Conservation (phyloP, 2,888 invertebrate species). For the Electrophaes corylata region DNA sequence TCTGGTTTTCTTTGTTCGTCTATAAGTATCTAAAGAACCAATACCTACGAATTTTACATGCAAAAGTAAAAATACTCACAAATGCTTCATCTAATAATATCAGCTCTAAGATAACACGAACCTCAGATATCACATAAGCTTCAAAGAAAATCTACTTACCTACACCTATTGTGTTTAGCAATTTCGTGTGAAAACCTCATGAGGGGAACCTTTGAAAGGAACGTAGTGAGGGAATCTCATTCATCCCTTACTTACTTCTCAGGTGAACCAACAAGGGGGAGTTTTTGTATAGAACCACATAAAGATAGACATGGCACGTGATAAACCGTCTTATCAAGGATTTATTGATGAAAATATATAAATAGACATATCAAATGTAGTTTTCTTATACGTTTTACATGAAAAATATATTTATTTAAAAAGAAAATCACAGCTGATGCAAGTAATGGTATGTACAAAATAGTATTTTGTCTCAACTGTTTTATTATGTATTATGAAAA, state of each 20-base stretch:
- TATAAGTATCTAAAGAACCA: too few relatives aligned
- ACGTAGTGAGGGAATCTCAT: slow-evolving; percentile 59
- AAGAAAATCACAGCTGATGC: too few relatives aligned
- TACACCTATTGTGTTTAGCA: slow-evolving; percentile 55
- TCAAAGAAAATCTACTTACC: slow-evolving; percentile 48
- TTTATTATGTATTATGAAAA: too few relatives aligned
- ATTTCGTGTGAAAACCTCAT: slow-evolving; percentile 60
- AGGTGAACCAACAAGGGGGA: slow-evolving; percentile 38
- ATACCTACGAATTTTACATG: too few relatives aligned
- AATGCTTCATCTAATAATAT: neutral
- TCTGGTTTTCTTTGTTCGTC: too few relatives aligned
- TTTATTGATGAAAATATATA: slow-evolving; percentile 1
- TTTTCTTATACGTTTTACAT: too few relatives aligned
- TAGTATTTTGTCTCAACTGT: too few relatives aligned
- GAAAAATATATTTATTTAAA: too few relatives aligned
- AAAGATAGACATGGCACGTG: slow-evolving; percentile 29
- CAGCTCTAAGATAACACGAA: slow-evolving; percentile 19
- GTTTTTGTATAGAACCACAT: slow-evolving; percentile 32
- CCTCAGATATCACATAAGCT: slow-evolving; percentile 33
- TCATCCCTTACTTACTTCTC: slow-evolving; percentile 66
- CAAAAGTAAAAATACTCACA: too few relatives aligned
- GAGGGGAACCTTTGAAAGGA: slow-evolving; percentile 54
- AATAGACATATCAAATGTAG: too few relatives aligned
- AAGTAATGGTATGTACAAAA: too few relatives aligned
- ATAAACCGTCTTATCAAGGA: slow-evolving; percentile 11